Base-by-base conservation (phyloP, 2,797 vertebrate genomes). In the Rhincodon typus region DNA sequence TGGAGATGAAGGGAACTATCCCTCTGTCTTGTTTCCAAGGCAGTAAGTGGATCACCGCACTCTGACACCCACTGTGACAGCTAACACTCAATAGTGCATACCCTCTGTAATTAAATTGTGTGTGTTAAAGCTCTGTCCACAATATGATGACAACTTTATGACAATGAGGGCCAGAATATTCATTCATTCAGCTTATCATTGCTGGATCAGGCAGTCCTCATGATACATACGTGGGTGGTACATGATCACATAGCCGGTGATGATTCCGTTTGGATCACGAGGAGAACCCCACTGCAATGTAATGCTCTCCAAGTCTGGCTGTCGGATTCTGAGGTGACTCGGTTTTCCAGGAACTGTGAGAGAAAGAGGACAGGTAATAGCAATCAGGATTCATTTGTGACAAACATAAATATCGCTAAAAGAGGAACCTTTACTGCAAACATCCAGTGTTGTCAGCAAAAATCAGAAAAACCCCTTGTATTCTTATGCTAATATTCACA, bases 241-340 rank as follows among this genome's bases (percentile, higher is more conserved):
- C 91, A 97, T 98, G 53, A 99, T 98, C 15, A 96, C 98, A 97
- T 99, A 99, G 97, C 98, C 99, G 12, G 97, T 98, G 96, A 99
- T 97, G 96, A 99, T 97, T 94, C 99, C 99, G 2, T 99, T 99
- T 79, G 99, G 99, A 96, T 99, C 98, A 46, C 98, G 97, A 12
- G 99, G 99, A 96, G 98, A 98, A 57, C 98, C 98, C 99, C 99
- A 99, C 94, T 99, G 97, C 96, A 99, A 97, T 96, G 97, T 97
- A 97, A 99, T 97, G 38, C 96, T 96, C 95, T 99, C 98, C 96
- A 98, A 96, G 96, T 97, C 98, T 97, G 98, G 98, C 96, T 98
- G 98, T 95, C 97, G 97, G 96, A 99, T 98, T 96, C 97, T 98
- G 97, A 99, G 98, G 96, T 98, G 98, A 96, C 97, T 98, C 0